phyloP scores from a whole-genome alignment of 2,888 invertebrate species.

The Prosopocoilus inquinatus region DNA sequence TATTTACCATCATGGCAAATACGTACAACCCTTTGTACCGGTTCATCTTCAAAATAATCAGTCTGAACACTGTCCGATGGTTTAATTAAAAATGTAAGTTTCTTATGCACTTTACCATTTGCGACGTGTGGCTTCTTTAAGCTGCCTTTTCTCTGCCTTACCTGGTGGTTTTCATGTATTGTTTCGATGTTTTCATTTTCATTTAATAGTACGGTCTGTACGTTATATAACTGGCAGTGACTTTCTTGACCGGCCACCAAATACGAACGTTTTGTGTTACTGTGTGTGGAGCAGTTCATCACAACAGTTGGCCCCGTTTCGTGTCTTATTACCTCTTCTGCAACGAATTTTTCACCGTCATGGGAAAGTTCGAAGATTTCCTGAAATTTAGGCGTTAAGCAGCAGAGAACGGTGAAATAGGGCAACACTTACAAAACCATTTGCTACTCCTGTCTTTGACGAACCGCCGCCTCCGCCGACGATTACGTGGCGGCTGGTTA shows the following conservation, averaged over 20 bases:
- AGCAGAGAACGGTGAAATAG: neutral
- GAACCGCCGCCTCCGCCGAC: constrained; percentile 98
- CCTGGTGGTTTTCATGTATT: constrained; percentile 31
- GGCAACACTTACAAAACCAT: constrained; percentile 83
- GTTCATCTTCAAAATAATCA: constrained; percentile 75
- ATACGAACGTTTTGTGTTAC: constrained; percentile 70
- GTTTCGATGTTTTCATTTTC: constrained; percentile 55
- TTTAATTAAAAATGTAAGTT: constrained; percentile 72
- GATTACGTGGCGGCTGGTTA: constrained; percentile 89
- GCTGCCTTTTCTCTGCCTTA: constrained; percentile 47
- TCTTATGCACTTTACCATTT: constrained; percentile 56
- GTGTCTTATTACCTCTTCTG: constrained; percentile 84
- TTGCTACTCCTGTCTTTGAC: constrained; percentile 94
- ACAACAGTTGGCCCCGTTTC: constrained; percentile 88
- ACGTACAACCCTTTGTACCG: constrained; percentile 80
- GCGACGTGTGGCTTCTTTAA: constrained; percentile 58
- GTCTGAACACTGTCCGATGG: constrained; percentile 81
- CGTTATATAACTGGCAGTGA: constrained; percentile 82
- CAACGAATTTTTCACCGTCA: constrained; percentile 78
- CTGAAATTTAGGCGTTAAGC: constrained; percentile 54
- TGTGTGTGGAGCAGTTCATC: constrained; percentile 84
- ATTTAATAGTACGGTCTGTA: constrained; percentile 53
- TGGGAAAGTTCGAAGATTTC: constrained; percentile 91
- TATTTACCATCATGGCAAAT: constrained; percentile 69
- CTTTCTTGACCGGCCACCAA: constrained; percentile 90